A percentile compares a stretch with the other conserved stretches of the same genome.
Evolutionary conservation across 2,797 vertebrate species (phyloP).

Genomic region (Falco biarmicus): DNA sequence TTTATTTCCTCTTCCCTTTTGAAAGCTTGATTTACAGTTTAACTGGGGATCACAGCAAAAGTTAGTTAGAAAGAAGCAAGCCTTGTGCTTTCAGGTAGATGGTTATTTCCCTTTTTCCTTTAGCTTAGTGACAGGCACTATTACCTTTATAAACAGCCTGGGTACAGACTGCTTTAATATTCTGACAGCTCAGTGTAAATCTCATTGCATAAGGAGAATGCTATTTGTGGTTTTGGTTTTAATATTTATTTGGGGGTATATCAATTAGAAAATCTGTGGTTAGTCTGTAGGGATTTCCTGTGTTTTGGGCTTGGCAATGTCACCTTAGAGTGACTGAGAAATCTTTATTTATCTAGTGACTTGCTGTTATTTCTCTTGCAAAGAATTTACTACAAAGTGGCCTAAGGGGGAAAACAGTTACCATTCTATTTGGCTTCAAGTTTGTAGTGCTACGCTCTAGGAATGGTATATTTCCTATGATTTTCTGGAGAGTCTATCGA

Average conservation of each 20-base stretch:
- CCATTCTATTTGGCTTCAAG: background rate
- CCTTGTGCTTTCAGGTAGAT: background rate
- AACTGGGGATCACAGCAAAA: background rate
- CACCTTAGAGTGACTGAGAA: conserved; percentile 9
- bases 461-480: background rate
- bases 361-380: background rate
- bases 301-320: background rate
- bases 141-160: background rate
- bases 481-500: background rate
- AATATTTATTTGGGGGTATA: background rate
- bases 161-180: background rate
- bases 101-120: background rate
- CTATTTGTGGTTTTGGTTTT: conserved; percentile 21
- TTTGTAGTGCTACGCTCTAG: background rate
- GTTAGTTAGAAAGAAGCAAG: background rate
- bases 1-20: background rate
- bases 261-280: background rate
- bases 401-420: background rate
- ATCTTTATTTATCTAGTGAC: background rate
- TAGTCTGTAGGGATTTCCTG: conserved; percentile 10
- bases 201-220: background rate
- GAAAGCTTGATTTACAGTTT: background rate
- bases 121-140: background rate
- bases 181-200: background rate
- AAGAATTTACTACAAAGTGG: background rate